Conservation (phyloP, 1,140 invertebrate genomes). For the Cherax destructor region DNA sequence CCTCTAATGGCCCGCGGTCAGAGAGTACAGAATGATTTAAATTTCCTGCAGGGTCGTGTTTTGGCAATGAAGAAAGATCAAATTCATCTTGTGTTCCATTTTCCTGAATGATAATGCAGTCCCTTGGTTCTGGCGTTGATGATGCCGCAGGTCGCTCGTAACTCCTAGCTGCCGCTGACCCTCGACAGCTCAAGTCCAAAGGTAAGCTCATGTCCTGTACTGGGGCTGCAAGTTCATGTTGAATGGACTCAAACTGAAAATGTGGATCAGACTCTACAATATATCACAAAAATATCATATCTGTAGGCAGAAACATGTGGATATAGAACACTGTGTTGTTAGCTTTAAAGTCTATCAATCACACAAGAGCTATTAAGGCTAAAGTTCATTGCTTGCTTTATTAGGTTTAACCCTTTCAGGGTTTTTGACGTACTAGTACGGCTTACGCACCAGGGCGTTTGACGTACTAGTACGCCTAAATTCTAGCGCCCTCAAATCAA, state of each 20-base stretch:
- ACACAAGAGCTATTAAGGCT: too few relatives aligned
- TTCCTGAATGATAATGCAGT: background rate
- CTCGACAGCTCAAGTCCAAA: conserved; percentile 42
- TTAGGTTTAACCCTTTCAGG: too few relatives aligned
- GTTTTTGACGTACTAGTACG: too few relatives aligned
- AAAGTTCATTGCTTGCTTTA: too few relatives aligned
- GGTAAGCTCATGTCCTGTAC: conserved; percentile 30
- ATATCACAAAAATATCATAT: too few relatives aligned
- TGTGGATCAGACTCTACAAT: background rate
- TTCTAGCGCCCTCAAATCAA: too few relatives aligned
- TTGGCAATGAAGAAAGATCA: background rate
- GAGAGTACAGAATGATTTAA: conserved; percentile 54
- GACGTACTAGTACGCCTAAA: too few relatives aligned
- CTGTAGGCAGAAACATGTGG: too few relatives aligned
- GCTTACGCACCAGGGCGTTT: too few relatives aligned
- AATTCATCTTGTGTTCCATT: background rate
- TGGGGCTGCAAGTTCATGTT: background rate
- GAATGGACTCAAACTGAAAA: conserved; percentile 12
- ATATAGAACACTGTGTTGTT: too few relatives aligned
- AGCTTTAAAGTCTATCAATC: too few relatives aligned
- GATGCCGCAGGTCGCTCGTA: conserved; percentile 15
- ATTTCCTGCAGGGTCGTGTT: background rate
- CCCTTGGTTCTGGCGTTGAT: conserved; percentile 29
- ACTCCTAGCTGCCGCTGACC: background rate
- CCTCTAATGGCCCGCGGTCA: conserved; percentile 54